Evolutionary conservation across 2,888 invertebrate species (phyloP), one percentile per base, ranked within the genome.

Genomic region (Tillus elongatus): DNA sequence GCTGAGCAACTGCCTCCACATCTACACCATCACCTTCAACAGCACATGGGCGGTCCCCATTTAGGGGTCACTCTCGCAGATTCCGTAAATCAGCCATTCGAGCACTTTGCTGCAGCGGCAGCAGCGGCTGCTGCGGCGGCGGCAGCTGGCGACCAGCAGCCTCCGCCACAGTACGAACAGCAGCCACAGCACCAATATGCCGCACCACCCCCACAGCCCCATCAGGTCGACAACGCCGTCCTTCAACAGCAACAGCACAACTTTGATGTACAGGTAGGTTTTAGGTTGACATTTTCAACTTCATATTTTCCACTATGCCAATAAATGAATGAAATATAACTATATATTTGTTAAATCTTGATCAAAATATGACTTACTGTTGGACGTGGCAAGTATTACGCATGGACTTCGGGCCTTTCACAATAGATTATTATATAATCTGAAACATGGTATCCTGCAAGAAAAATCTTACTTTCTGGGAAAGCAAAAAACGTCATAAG

Each of bases 251-350:
- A 80, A 55, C 80, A 77, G 53, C 81, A 79, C 60, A 79, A 79
- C 58, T 84, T 81, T 65, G 84, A 85, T 66, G 80, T 84, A 57
- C 84, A 84, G 83, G 83, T 84, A 54, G 65, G 76, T 31, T 13
- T 13, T 31, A 11, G 3, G 8, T 13, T 15, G 4, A 24, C 14
- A 28, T 9, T 32, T 13, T 10, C 12, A 3, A 16, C 8, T 33
- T 30, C 9, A 35, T 35, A 35, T 11, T 35, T 35, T 30, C n/a
- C 30, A 32, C 33, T 36, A 30, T 32, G 34, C 35, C 31, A 31
- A 12, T 30, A 33, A 28, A 13, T 35, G 19, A 29, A 15, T 35
- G 30, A 15, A 37, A n/a, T n/a, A n/a, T n/a, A n/a, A n/a, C n/a
- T n/a, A n/a, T n/a, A n/a, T n/a, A n/a, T n/a, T n/a, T n/a, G n/a